phyloP scores from a whole-genome alignment of 2,888 invertebrate species.

The Pteria penguin region DNA sequence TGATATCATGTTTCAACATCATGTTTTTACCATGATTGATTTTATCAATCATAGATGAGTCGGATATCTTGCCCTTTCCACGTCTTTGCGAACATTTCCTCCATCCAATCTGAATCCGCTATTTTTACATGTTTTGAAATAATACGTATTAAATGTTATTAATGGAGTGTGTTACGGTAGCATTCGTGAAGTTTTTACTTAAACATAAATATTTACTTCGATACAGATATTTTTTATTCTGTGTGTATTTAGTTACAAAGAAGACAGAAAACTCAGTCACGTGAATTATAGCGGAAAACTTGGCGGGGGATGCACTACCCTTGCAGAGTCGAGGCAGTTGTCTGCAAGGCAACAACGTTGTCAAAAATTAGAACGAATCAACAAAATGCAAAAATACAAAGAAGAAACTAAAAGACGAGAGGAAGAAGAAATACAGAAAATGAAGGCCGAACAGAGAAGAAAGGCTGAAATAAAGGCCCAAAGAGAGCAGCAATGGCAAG shows the following conservation, averaged over 20 bases:
- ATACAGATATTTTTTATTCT: no score
- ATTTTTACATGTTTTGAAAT: no score
- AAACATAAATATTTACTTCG: no score
- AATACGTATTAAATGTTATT: no score
- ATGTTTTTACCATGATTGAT: no score
- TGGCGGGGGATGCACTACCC: not conserved
- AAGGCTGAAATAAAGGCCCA: not conserved
- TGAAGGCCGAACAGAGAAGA: not conserved
- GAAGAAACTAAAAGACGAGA: not conserved
- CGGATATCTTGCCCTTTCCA: no score
- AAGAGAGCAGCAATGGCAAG: not conserved
- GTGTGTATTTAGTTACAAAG: not conserved
- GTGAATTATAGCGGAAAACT: not conserved
- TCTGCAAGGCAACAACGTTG: not conserved
- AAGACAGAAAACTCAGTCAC: not conserved
- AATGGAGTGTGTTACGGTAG: no score
- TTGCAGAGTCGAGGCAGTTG: not conserved
- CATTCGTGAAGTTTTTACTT: no score
- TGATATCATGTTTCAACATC: no score
- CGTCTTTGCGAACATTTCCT: no score
- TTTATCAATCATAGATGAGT: no score
- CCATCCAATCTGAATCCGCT: no score
- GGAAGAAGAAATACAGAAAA: not conserved
- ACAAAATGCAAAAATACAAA: not conserved
- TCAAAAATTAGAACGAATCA: not conserved